These are phyloP conservation scores for Incurvaria masculella DNA, from an alignment of 2,888 invertebrate species.

Conservation along the genomic window DNA sequence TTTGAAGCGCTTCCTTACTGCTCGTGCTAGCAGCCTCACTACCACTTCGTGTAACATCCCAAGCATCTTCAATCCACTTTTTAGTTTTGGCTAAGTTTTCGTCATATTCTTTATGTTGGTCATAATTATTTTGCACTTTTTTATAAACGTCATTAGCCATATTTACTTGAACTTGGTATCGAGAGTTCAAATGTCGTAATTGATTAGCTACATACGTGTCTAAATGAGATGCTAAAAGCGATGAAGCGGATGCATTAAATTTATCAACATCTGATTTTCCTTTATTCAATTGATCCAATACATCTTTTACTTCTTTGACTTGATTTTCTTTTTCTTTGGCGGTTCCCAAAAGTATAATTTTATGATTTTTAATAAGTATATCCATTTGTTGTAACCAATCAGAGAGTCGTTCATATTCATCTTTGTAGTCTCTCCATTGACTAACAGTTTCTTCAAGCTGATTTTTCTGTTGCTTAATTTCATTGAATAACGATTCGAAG, in stretches of 20 bases:
- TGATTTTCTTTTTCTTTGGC: constrained; percentile 82
- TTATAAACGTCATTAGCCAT: constrained; percentile 86
- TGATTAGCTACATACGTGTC: constrained; percentile 88
- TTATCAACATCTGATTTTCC: constrained; percentile 81
- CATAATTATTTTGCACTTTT: constrained; percentile 85
- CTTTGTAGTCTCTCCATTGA: constrained; percentile 89
- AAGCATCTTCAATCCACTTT: constrained; percentile 84
- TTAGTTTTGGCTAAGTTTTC: constrained; percentile 72
- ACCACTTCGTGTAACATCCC: constrained; percentile 75
- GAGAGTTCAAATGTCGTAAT: constrained; percentile 78
- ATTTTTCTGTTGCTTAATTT: constrained; percentile 80
- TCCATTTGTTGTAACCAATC: constrained; percentile 94
- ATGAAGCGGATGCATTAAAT: constrained; percentile 76
- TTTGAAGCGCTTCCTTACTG: constrained; percentile 80
- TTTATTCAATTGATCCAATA: constrained; percentile 68
- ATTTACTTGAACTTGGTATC: constrained; percentile 86
- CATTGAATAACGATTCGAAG: constrained; percentile 80
- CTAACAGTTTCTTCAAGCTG: constrained; percentile 76
- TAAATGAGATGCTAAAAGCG: constrained; percentile 75
- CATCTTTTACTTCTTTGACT: constrained; percentile 75
- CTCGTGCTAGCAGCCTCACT: constrained; percentile 75
- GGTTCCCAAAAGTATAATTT: constrained; percentile 75
- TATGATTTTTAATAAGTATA: constrained; percentile 86
- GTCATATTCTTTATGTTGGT: constrained; percentile 81
- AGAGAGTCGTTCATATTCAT: constrained; percentile 86